These are phyloP conservation scores for Caretta caretta DNA, from an alignment of 2,113 vertebrate species.

Conservation along the genomic window DNA sequence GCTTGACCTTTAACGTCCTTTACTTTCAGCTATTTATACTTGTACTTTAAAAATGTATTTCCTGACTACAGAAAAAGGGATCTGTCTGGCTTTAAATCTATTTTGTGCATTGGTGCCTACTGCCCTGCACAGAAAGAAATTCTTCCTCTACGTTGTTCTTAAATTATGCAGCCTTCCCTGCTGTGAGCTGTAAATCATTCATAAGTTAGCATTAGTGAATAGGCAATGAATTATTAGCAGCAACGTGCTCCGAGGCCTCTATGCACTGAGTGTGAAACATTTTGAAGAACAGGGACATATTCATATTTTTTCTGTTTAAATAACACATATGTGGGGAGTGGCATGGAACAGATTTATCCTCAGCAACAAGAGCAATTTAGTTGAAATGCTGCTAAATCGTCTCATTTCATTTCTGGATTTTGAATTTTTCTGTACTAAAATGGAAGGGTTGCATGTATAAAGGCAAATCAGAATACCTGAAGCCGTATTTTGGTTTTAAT, in stretches of 20 bases:
- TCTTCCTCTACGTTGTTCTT: conserved; percentile 3
- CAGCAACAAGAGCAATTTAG: background rate
- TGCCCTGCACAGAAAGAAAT: background rate
- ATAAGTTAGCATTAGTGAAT: background rate
- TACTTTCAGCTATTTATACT: background rate
- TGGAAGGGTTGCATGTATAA: background rate
- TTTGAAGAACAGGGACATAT: background rate
- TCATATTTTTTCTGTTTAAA: conserved; percentile 21
- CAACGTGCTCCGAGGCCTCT: background rate
- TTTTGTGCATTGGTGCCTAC: background rate
- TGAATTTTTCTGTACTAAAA: background rate
- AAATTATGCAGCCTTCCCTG: conserved; percentile 20
- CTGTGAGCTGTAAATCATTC: conserved; percentile 13
- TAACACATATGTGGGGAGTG: background rate
- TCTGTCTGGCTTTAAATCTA: background rate
- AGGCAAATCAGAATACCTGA: background rate
- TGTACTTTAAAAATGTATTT: conserved; percentile 25
- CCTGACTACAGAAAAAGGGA: conserved; percentile 1
- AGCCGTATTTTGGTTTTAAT: background rate
- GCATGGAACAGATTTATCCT: background rate
- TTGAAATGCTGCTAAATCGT: background rate
- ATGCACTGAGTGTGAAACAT: background rate
- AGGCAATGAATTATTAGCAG: conserved; percentile 45
- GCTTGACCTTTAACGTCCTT: background rate
- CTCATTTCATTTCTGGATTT: background rate